Percentiles rank a stretch among this genome's conserved stretches.
Conservation (phyloP, 2,113 vertebrate genomes). For the Gymnarchus niloticus region DNA sequence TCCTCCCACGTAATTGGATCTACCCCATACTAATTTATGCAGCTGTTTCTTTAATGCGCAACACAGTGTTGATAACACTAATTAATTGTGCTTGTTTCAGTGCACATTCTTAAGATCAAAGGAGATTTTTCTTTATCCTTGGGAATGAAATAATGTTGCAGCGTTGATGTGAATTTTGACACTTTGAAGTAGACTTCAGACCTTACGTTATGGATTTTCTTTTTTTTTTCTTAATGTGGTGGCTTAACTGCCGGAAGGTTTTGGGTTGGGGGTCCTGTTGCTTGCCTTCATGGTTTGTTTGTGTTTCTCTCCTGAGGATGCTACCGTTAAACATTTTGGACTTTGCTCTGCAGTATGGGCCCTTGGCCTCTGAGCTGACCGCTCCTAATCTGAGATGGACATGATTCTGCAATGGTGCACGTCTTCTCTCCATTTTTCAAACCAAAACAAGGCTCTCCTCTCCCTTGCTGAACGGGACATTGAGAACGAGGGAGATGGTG, state of each 20-base stretch:
- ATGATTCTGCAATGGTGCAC: neutral
- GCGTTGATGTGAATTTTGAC: neutral
- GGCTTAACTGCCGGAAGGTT: neutral
- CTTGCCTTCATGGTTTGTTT: neutral
- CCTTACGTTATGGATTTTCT: neutral
- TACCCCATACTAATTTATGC: constrained; percentile 15
- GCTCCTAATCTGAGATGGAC: constrained; percentile 2
- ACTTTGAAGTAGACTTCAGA: neutral
- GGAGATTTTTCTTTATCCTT: neutral
- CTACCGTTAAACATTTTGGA: neutral
- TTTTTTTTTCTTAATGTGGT: neutral
- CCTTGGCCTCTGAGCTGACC: neutral
- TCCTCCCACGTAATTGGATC: neutral
- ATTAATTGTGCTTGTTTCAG: neutral
- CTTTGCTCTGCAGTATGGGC: neutral
- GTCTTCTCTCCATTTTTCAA: neutral
- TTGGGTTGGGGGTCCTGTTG: neutral
- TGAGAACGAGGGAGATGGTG: neutral
- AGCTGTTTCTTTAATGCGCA: constrained; percentile 8
- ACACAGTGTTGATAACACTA: neutral
- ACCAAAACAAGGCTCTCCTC: neutral
- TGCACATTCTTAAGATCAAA: neutral
- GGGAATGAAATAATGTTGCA: constrained; percentile 5
- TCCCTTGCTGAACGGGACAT: neutral
- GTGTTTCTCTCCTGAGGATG: neutral